These are phyloP conservation scores for Rhynchotus rufescens DNA, from an alignment of 2,797 vertebrate species.

Conservation along the genomic window DNA sequence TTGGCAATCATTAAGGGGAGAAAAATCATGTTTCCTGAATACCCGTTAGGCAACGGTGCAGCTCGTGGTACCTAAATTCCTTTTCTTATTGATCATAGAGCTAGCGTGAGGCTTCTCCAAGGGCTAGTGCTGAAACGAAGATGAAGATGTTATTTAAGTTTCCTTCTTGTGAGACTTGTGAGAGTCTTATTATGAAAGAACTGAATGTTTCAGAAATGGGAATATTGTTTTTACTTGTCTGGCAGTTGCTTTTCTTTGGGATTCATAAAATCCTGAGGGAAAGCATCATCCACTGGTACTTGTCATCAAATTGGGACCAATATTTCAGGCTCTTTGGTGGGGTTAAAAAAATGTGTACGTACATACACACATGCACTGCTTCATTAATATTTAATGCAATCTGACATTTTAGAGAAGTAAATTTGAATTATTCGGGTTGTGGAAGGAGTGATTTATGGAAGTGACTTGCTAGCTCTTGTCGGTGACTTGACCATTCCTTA, in stretches of 20 bases:
- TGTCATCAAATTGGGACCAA: not conserved
- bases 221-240: not conserved
- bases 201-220: not conserved
- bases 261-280: not conserved
- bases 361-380: not conserved
- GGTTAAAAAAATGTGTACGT: not conserved
- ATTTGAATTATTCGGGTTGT: not conserved
- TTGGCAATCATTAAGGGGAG: accelerated
- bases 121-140: not conserved
- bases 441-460: not conserved
- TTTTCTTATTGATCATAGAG: not conserved
- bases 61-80: not conserved
- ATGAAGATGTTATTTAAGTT: not conserved
- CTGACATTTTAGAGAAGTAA: not conserved
- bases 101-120: not conserved
- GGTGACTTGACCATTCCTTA: not conserved
- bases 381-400: not conserved
- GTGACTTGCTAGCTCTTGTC: not conserved
- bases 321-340: not conserved
- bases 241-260: not conserved
- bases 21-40: not conserved
- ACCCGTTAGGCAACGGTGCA: accelerated
- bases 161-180: not conserved
- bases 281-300: not conserved
- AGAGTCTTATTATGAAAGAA: not conserved